These are phyloP conservation scores for Recurvirostra avosetta DNA, from an alignment of 2,113 vertebrate genomes.

Conservation along the genomic window DNA sequence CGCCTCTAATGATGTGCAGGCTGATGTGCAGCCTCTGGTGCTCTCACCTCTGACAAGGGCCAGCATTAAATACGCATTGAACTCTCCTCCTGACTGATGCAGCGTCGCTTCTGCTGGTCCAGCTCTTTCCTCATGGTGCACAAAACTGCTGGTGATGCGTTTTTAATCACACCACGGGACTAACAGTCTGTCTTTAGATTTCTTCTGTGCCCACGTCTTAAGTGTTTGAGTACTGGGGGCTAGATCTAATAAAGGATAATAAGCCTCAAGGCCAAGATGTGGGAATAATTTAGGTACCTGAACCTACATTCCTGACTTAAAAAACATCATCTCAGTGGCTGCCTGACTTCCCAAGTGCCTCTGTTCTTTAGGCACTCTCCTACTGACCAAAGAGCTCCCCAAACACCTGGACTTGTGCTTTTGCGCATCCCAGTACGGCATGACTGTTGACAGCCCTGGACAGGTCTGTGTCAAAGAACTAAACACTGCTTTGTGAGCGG, in stretches of 20 bases:
- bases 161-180: neutral
- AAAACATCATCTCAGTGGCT: neutral
- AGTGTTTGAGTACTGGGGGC: neutral
- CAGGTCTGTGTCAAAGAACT: neutral
- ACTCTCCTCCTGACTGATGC: neutral
- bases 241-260: neutral
- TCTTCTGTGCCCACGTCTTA: neutral
- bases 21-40: neutral
- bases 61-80: neutral
- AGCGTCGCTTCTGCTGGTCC: neutral
- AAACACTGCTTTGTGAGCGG: neutral
- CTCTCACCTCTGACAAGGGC: neutral
- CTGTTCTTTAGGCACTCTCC: neutral
- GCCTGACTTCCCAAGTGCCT: neutral
- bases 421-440: neutral
- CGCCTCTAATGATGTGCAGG: neutral
- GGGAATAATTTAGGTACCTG: neutral
- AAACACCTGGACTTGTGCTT: neutral
- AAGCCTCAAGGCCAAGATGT: neutral
- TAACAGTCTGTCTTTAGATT: neutral
- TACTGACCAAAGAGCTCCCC: neutral
- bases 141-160: neutral
- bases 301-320: neutral
- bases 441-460: neutral
- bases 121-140: neutral